Base-by-base conservation (phyloP, 2,113 vertebrate species). In the Tragelaphus strepsiceros region DNA sequence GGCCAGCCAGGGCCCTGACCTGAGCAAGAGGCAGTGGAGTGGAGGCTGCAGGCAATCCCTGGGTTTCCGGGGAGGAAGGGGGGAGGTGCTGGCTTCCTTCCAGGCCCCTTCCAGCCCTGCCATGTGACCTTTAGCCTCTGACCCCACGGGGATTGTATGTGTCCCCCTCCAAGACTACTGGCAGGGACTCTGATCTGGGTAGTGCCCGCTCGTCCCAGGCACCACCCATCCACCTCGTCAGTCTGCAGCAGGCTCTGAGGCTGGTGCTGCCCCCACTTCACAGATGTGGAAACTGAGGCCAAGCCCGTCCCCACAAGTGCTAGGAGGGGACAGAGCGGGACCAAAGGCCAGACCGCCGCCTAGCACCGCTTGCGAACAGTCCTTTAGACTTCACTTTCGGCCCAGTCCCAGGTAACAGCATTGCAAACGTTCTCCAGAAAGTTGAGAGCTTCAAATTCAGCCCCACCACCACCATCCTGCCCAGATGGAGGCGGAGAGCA, bases 11-110 rank as follows among this genome's bases (percentile, higher is more conserved):
- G 28, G 12, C 35, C 32, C 17, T 78, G 17, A 59, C 43, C 39
- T 12, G 80, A 61, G 49, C 26, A 26, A 43, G 22, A 16, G 78
- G 46, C 74, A 78, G 74, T 4, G 16, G 64, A 2, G 12, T 13
- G 51, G 32, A 13, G 51, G 80, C 30, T 35, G 17, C 2, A 2
- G 64, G 9, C 4, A 0, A 5, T 35, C n/a, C n/a, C 17, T n/a
- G 74, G 71, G 11, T 24, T 39, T 21, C 35, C 11, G 0, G 43
- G 43, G 30, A 12, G 43, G 32, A 17, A 30, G 5, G 0, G 39
- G 7, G 78, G 59, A 54, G 49, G 43, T 26, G n/a, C 17, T 49
- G 28, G 30, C 43, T 53, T 51, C 14, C 5, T 14, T 6, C 78
- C 26, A 39, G 3, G 5, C 5, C 46, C 62, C 28, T 49, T 56